These are phyloP conservation scores for Drosophila trapezifrons DNA, from an alignment of 1,140 invertebrate species.

Conservation along the genomic window DNA sequence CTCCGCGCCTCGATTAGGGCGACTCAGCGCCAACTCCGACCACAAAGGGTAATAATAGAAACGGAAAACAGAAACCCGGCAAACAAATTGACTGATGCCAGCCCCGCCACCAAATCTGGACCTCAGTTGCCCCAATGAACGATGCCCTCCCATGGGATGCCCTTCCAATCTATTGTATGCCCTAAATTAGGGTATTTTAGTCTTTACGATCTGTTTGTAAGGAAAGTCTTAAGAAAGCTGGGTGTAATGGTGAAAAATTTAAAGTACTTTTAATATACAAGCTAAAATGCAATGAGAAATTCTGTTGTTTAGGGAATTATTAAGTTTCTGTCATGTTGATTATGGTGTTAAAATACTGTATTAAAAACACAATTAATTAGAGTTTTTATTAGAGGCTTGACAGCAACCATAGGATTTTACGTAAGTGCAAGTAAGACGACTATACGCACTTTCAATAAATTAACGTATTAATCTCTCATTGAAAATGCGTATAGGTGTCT, in stretches of 20 bases:
- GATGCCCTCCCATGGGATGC: constrained; percentile 53
- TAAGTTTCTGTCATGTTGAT: no score
- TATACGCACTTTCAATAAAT: no score
- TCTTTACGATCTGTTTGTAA: neutral
- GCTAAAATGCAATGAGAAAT: neutral
- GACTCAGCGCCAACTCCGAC: constrained; percentile 47
- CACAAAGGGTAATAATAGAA: constrained; percentile 55
- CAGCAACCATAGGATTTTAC: no score
- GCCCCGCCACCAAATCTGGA: constrained; percentile 52
- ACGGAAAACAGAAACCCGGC: constrained; percentile 62
- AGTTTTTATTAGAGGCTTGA: no score
- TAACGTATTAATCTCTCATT: no score
- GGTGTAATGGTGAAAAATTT: neutral
- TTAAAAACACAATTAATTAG: no score
- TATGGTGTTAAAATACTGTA: no score
- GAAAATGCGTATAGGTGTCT: no score
- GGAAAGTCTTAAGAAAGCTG: neutral
- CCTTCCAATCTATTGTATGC: constrained; percentile 33
- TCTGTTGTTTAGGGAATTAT: no score
- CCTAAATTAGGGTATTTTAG: neutral
- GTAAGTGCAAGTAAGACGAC: no score
- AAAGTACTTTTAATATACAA: neutral
- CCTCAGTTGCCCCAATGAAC: constrained; percentile 53
- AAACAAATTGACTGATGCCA: constrained; percentile 75
- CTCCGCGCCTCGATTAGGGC: constrained; percentile 70